Conservation (phyloP, 2,113 vertebrate genomes). For the Tragulus kanchil region DNA sequence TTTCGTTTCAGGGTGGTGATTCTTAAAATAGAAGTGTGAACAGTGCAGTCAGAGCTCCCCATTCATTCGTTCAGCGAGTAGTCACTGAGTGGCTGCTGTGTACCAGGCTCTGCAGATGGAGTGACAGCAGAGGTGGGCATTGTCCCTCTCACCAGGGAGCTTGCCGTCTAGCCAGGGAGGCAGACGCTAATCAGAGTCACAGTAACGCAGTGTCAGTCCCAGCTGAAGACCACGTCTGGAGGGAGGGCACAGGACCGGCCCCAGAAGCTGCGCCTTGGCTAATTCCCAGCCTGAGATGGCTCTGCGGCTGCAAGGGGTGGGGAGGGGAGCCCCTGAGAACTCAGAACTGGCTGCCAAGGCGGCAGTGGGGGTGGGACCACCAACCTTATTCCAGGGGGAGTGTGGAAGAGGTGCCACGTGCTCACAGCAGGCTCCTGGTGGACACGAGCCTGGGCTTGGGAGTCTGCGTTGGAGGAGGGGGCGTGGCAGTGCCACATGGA, state of each 20-base stretch:
- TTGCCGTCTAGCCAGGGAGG: neutral
- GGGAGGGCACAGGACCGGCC: neutral
- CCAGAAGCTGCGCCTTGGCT: rapidly evolving
- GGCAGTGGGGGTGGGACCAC: rapidly evolving
- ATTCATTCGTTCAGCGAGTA: neutral
- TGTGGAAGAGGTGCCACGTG: neutral
- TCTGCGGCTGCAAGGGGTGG: neutral
- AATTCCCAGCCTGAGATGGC: neutral
- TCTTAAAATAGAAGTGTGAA: neutral
- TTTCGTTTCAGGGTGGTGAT: neutral
- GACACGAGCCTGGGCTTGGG: neutral
- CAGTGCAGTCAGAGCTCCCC: neutral
- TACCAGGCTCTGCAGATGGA: neutral
- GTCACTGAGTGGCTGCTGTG: neutral
- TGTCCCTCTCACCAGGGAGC: neutral
- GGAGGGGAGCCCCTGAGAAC: neutral
- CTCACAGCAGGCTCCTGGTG: neutral
- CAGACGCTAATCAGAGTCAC: neutral
- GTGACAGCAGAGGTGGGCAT: neutral
- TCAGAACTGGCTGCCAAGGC: neutral
- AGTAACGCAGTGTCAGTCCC: neutral
- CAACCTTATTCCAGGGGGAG: neutral
- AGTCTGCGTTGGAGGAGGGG: neutral
- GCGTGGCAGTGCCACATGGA: neutral
- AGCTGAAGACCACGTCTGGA: neutral